phyloP scores from a whole-genome alignment of 1,140 invertebrate genomes.

The Eriocheir sinensis region DNA sequence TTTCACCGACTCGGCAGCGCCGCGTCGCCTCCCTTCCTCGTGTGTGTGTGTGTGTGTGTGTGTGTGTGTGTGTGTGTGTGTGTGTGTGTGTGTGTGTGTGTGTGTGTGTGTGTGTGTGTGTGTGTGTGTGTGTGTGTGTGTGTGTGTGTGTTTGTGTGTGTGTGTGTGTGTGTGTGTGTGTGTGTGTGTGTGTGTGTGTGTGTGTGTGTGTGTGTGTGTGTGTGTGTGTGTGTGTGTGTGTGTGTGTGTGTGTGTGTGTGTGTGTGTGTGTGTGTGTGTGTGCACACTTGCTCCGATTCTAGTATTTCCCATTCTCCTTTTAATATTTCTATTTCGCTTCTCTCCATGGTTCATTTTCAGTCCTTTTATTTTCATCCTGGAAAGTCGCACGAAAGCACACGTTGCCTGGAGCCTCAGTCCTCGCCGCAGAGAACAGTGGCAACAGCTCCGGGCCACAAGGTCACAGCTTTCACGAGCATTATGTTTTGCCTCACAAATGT shows the following conservation, averaged over 20 bases:
- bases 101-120: too few relatives aligned
- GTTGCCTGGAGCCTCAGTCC: neutral
- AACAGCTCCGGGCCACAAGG: neutral
- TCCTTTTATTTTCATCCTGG: neutral
- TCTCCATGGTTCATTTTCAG: neutral
- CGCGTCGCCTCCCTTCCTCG: neutral
- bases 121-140: conserved; percentile 40
- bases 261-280: too few relatives aligned
- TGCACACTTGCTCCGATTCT: too few relatives aligned
- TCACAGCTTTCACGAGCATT: neutral
- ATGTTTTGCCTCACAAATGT: neutral
- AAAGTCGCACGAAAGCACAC: neutral
- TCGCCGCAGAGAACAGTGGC: neutral
- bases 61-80: conserved; percentile 48
- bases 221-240: conserved; percentile 54
- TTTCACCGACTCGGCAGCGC: neutral
- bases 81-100: too few relatives aligned
- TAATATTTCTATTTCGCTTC: too few relatives aligned
- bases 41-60: conserved; percentile 39
- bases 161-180: conserved; percentile 46
- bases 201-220: conserved; percentile 57
- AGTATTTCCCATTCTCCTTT: too few relatives aligned
- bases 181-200: conserved; percentile 51
- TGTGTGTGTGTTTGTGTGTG: conserved; percentile 47
- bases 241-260: neutral